phyloP scores from a whole-genome alignment of 2,797 vertebrate species.

The Manis pentadactyla region DNA sequence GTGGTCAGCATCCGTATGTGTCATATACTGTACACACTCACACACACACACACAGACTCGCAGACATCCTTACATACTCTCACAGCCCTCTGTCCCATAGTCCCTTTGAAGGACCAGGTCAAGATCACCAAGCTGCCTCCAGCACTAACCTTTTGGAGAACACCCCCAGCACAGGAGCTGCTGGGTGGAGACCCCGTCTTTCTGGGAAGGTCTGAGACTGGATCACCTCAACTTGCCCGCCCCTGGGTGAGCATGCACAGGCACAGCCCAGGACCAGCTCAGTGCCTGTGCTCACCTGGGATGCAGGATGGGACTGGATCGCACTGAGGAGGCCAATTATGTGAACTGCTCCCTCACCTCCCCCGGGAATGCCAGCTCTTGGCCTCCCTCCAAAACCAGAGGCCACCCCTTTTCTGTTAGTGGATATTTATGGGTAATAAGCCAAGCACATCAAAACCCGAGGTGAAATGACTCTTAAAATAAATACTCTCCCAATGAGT shows the following conservation, averaged over 20 bases:
- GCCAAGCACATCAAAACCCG: slow-evolving; percentile 52
- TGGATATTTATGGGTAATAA: slow-evolving; percentile 74
- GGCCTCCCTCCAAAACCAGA: slow-evolving; percentile 43
- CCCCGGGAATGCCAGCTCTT: neutral
- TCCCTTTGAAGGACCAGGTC: neutral
- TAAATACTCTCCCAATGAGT: slow-evolving; percentile 61
- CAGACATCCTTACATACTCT: neutral
- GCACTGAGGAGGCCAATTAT: neutral
- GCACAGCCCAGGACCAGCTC: too few relatives aligned
- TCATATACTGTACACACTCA: neutral
- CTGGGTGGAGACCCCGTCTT: neutral
- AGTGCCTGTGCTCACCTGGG: fast-evolving
- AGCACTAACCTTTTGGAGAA: neutral
- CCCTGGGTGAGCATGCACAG: too few relatives aligned
- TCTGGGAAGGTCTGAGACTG: neutral
- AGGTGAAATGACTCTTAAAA: slow-evolving; percentile 73
- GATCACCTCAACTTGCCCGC: neutral
- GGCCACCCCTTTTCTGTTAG: slow-evolving; percentile 41
- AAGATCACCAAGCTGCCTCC: too few relatives aligned
- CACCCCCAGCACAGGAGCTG: fast-evolving
- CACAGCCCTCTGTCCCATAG: neutral
- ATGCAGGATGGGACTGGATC: fast-evolving
- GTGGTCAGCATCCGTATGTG: too few relatives aligned
- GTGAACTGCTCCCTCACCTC: neutral
- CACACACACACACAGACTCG: neutral